Conservation (phyloP, 2,888 invertebrate genomes). For the Laspeyria flexula region DNA sequence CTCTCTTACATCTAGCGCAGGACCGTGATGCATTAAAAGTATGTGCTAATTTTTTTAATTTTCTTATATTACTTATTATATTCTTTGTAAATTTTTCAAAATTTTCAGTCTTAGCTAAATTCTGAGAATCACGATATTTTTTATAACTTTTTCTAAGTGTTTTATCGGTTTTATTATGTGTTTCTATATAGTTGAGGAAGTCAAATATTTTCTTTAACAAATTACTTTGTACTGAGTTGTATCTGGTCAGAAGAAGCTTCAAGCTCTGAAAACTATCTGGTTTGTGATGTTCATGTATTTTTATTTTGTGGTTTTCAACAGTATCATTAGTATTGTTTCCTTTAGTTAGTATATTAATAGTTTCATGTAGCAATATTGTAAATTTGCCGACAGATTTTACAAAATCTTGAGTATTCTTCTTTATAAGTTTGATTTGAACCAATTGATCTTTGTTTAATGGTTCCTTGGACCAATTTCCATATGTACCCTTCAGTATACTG, state of each 20-base stretch:
- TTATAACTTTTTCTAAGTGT: neutral
- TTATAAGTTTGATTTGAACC: constrained; percentile 62
- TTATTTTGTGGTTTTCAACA: neutral
- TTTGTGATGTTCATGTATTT: constrained; percentile 10
- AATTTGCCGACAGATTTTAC: constrained; percentile 65
- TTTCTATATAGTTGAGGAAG: constrained; percentile 39
- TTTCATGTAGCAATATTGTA: constrained; percentile 60
- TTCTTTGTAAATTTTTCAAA: constrained; percentile 61
- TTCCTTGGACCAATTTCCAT: constrained; percentile 20
- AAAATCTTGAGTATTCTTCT: constrained; percentile 61
- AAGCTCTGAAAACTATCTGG: constrained; percentile 51
- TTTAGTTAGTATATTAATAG: constrained; percentile 55
- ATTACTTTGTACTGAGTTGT: constrained; percentile 65
- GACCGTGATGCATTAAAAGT: constrained; percentile 42
- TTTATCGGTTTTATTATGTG: neutral
- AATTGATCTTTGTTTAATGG: constrained; percentile 52
- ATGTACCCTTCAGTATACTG: constrained; percentile 53
- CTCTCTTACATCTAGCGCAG: constrained; percentile 54
- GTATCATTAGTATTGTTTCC: constrained; percentile 16
- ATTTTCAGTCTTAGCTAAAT: constrained; percentile 34
- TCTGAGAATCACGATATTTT: constrained; percentile 13
- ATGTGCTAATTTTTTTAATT: constrained; percentile 59
- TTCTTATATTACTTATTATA: constrained; percentile 67
- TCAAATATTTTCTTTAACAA: constrained; percentile 67
- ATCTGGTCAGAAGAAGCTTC: constrained; percentile 56